A percentile compares a stretch with the other conserved stretches of the same genome.
These are phyloP conservation scores for Drosophila peninsularis DNA, from an alignment of 2,888 invertebrate species.

Conservation along the genomic window DNA sequence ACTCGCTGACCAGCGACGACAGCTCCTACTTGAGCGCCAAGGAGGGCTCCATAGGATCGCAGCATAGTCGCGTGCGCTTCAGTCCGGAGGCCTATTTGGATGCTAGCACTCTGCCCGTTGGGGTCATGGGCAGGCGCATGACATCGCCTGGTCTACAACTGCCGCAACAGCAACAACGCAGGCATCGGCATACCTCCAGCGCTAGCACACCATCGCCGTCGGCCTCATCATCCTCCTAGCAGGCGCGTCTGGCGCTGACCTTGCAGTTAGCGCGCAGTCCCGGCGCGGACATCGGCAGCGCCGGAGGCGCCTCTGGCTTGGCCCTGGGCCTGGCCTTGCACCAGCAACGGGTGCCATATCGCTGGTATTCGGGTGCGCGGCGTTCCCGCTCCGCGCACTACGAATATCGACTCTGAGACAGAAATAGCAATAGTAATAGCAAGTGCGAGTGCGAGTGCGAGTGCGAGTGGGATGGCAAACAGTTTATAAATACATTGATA, in stretches of 20 bases:
- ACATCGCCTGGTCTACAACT: constrained; percentile 48
- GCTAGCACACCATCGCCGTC: constrained; percentile 73
- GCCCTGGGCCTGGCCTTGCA: constrained; percentile 51
- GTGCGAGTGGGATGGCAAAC: constrained; percentile 11
- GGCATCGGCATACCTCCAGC: constrained; percentile 59
- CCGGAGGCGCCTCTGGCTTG: constrained; percentile 31
- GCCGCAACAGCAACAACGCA: constrained; percentile 25
- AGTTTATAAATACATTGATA: constrained; percentile 43
- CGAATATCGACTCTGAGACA: constrained; percentile 82
- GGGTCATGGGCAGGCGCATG: constrained; percentile 46
- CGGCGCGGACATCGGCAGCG: constrained; percentile 72
- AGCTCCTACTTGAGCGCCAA: constrained; percentile 95
- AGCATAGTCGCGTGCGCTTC: constrained; percentile 90
- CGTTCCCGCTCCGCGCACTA: constrained; percentile 84
- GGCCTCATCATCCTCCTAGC: constrained; percentile 83
- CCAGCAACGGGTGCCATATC: constrained; percentile 79
- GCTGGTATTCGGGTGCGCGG: constrained; percentile 84
- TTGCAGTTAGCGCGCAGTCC: constrained; percentile 82
- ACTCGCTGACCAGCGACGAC: constrained; percentile 93
- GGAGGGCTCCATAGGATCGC: constrained; percentile 88
- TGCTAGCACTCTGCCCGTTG: constrained; percentile 74
- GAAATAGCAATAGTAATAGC: constrained; percentile 1
- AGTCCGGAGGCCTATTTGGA: constrained; percentile 91
- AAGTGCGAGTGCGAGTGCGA: not conserved
- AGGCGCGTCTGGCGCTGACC: constrained; percentile 77